These are phyloP conservation scores for Sigmodon hispidus DNA, from an alignment of 2,113 vertebrate species.

Conservation along the genomic window DNA sequence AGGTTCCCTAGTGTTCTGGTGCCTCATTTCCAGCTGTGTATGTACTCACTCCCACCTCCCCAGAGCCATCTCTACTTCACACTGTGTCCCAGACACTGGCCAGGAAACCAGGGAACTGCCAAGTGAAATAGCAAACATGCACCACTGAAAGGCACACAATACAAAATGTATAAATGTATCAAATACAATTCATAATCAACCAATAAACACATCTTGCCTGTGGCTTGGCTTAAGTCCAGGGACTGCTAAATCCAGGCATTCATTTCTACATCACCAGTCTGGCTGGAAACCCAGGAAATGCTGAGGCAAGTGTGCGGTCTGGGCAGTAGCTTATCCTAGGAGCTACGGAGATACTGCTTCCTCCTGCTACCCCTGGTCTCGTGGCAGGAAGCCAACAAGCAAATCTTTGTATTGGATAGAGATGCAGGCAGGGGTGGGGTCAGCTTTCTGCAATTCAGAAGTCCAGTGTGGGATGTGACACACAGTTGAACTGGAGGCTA, in stretches of 20 bases:
- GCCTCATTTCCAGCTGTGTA: background rate
- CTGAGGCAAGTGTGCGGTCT: background rate
- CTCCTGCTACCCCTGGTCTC: background rate
- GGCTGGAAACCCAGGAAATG: background rate
- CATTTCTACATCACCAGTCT: background rate
- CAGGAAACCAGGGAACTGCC: background rate
- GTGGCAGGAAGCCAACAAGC: background rate
- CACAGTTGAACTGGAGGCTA: background rate
- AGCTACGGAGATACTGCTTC: background rate
- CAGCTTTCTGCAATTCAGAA: background rate
- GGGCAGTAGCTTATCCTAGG: background rate
- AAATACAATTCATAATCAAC: background rate
- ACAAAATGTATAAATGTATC: background rate
- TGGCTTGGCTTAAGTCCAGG: slow-evolving; percentile 4
- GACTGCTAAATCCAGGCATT: background rate
- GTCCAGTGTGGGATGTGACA: background rate
- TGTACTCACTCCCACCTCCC: background rate
- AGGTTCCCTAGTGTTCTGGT: background rate
- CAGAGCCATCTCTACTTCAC: background rate
- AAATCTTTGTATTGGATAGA: background rate
- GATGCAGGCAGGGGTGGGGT: background rate
- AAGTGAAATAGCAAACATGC: background rate
- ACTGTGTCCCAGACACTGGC: background rate
- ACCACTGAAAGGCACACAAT: background rate
- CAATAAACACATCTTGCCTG: background rate